Conservation (phyloP, 35 echinoderm and acorn worm species). For the Lytechinus pictus region DNA sequence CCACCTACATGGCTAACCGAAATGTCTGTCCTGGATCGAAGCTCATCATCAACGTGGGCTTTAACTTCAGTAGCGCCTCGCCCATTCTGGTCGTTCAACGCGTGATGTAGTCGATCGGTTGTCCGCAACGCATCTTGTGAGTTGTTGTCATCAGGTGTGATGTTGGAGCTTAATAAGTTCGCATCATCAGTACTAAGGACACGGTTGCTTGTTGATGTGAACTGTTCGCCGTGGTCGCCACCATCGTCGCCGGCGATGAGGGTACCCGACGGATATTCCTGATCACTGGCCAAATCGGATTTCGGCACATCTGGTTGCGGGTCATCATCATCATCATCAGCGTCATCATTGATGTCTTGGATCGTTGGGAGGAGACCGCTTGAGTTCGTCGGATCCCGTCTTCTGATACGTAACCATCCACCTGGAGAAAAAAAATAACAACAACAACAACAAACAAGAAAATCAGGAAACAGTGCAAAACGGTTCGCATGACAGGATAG, state of each 20-base stretch:
- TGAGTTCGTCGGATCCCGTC: not conserved
- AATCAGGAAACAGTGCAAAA: too few species aligned
- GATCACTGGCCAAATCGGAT: not conserved
- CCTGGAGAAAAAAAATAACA: not conserved
- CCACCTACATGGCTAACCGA: not conserved
- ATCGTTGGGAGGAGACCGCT: not conserved
- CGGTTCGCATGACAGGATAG: too few species aligned
- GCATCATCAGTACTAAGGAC: not conserved
- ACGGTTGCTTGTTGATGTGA: not conserved
- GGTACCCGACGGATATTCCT: not conserved
- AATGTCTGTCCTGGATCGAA: not conserved
- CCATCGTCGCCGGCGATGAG: not conserved
- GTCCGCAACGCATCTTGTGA: not conserved
- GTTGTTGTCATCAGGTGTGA: not conserved
- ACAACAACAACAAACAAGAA: not conserved
- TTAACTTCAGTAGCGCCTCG: not conserved
- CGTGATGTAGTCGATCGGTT: not conserved
- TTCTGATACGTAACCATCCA: not conserved
- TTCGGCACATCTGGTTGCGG: not conserved
- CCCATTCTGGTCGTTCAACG: not conserved
- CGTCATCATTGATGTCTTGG: not conserved
- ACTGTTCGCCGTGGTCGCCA: not conserved
- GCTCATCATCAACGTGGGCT: not conserved
- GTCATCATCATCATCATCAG: not conserved
- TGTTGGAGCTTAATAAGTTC: not conserved